These are phyloP conservation scores for Flabesymbios commensalis DNA, from an alignment of 2,888 invertebrate genomes.

Conservation along the genomic window DNA sequence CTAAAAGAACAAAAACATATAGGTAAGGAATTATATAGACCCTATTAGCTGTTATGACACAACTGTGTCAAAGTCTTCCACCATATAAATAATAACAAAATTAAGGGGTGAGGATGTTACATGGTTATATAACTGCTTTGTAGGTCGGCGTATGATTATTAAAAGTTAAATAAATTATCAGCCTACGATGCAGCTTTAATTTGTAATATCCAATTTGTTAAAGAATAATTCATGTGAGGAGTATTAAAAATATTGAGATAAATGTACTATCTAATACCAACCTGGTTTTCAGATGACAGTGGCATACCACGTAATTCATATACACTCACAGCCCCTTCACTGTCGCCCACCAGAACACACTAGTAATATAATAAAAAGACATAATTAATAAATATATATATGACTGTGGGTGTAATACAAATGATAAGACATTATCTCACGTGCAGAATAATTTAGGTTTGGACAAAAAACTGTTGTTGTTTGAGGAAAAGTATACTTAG, in stretches of 20 bases:
- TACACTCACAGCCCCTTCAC: constrained; percentile 57
- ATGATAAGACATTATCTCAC: no score
- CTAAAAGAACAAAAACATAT: neutral
- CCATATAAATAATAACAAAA: no score
- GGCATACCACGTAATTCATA: constrained; percentile 46
- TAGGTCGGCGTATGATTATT: neutral
- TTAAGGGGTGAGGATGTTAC: no score
- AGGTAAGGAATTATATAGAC: no score
- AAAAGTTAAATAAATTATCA: neutral
- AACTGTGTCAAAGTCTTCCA: no score
- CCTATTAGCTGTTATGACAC: no score
- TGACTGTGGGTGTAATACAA: neutral
- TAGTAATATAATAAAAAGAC: constrained; percentile 32
- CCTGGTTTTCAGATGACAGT: neutral
- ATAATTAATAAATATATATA: neutral
- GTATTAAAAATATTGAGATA: neutral
- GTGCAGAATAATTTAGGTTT: no score
- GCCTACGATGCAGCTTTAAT: no score
- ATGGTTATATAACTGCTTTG: no score
- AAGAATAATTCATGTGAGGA: neutral
- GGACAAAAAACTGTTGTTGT: no score
- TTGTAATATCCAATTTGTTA: neutral
- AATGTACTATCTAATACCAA: neutral
- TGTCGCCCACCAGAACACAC: constrained; percentile 59
- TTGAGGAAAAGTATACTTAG: no score